Base-by-base conservation (phyloP, 2,113 vertebrate genomes). In the Ornithorhynchus anatinus region DNA sequence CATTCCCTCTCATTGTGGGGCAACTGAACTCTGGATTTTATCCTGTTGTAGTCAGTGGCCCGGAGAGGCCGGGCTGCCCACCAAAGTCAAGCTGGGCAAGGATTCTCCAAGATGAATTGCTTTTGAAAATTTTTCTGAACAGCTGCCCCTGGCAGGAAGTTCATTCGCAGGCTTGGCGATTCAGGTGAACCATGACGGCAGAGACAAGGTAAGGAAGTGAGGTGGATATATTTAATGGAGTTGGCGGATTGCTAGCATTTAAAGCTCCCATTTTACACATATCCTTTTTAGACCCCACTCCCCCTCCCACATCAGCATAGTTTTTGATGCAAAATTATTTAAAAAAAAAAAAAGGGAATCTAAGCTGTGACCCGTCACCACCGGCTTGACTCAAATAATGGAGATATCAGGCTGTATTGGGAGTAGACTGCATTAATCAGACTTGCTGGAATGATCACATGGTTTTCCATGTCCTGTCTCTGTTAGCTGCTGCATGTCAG, bases 401-500 rank as follows among this genome's bases (percentile, higher is more conserved):
- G 84, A 80, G 89, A 86, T 84, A 86, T 80, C 88, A 74, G 87
- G 79, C 92, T 87, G 90, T 88, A 93, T 93, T 93, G 47, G 70
- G 91, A 93, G 84, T 77, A 80, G 88, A 80, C 92, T 88, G 91
- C 93, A 92, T 94, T 86, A 92, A 95, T 92, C 89, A 94, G 94
- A 94, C 94, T 95, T 94, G 94, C 94, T 92, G 89, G 87, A 72
- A 72, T 79, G 91, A 91, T 96, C 96, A 98, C 96, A 94, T 97
- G 95, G 89, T 91, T 85, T 84, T 87, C 85, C 90, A 67, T 89
- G 84, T 90, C 88, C 89, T 89, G 91, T 89, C 89, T 87, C 88
- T 88, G 86, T 85, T 88, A 88, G 92, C 90, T 91, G 89, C 89
- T 86, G 87, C 91, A 88, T 81, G 87, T 90, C 90, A 91, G 93